Evolutionary conservation across 2,113 vertebrate genomes (phyloP), one percentile per base, ranked within the genome.

Genomic region (Percina caprodes): DNA sequence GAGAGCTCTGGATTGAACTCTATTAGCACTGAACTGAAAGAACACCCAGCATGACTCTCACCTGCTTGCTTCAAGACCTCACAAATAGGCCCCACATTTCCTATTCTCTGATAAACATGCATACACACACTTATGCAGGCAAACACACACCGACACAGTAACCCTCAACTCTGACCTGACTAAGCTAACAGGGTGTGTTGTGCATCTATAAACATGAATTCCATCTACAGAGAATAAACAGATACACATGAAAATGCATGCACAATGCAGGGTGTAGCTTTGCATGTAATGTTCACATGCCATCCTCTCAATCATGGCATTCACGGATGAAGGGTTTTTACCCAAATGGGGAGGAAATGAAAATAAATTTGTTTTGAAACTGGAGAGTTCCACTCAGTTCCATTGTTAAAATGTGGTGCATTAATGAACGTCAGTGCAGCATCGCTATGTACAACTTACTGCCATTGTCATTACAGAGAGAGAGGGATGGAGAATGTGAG

Each of bases 41-140:
- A 86, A 87, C 84, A 87, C 77, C 87, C 89, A 87, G 90, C 87
- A 86, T 89, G 88, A 87, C 78, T 89, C 82, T 88, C 90, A 90
- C 89, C 88, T 91, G 74, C 74, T 61, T 56, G 84, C 88, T 79
- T 58, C 48, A 80, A 90, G 85, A 84, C 83, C 75, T 69, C 88
- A 61, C 80, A 85, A 83, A 88, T 63, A 84, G 78, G 58, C 85
- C 77, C 77, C 68, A n/a, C 72, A 79, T 84, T 71, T 86, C 76
- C 80, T 74, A 62, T 85, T 85, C 77, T 70, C 80, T 78, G 69
- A 86, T 86, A 89, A 88, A 86, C 84, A 88, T 19, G 30, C 61
- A 83, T 68, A 81, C 51, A 82, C 71, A 84, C 69, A 52, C 77
- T 42, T 39, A 23, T 45, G 16, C 35, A 42, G 35, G 61, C 4